Base-by-base conservation (phyloP, 2,797 vertebrate genomes). In the Spinus pinus region DNA sequence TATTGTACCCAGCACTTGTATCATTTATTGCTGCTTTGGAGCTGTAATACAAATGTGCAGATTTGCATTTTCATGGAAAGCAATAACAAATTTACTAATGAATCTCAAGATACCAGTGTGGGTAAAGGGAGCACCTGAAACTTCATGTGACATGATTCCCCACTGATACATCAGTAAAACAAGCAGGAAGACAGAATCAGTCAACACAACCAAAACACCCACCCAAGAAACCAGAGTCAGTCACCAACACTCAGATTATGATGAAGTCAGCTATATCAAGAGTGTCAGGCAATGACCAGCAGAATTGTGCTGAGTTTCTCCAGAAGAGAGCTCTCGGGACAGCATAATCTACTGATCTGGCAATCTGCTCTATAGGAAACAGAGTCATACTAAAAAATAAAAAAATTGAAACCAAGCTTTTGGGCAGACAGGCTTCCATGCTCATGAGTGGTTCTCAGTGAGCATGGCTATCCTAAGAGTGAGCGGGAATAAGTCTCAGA, bases 181-280 rank as follows among this genome's bases (percentile, higher is more conserved):
- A 72, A n/a, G 24, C 0, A 67, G 49, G 54, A 81, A 65, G 57
- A 54, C 37, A 62, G 33, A 86, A 18, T 41, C 33, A 31, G 44
- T 25, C 73, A 86, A 56, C 16, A 39, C 41, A 78, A 82, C 9
- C 2, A n/a, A 39, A 78, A 49, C 3, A 47, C 2, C 12, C 22
- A 47, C 10, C 12, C 42, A n/a, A 22, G 49, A 66, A 33, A 5
- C 3, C 14, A 60, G 28, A 6, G 12, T 18, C 33, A 57, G 20
- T 30, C 69, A 51, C 31, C 28, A 88, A 20, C 25, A 64, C 28
- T n/a, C 28, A 49, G 18, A 47, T 54, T 51, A 51, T 33, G 41
- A 44, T 1, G 3, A 39, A 64, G 44, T 25, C 65, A 66, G 49
- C 51, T 49, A 53, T 0, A 0, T 4, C 22, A 77, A 44, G 44